phyloP scores from a whole-genome alignment of 1,140 invertebrate genomes.

The Pseudomyrmex gracilis region DNA sequence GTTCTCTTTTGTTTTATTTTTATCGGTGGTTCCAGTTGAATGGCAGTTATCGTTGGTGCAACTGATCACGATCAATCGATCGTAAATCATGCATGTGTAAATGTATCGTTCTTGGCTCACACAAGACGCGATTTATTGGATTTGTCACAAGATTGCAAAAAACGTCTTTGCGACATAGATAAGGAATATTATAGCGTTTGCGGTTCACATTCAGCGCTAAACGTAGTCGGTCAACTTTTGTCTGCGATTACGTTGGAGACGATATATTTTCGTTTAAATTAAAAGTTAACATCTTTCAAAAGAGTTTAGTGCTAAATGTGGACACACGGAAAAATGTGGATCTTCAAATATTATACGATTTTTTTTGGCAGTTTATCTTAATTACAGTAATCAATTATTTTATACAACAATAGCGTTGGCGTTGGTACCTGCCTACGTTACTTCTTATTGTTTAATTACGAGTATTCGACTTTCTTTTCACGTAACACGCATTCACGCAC shows the following conservation, averaged over 20 bases:
- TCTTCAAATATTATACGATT: conserved; percentile 39
- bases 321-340: background rate
- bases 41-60: conserved; percentile 54
- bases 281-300: background rate
- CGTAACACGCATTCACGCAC: background rate
- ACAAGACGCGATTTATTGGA: conserved; percentile 25
- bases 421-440: conserved; percentile 39
- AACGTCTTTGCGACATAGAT: background rate
- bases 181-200: background rate
- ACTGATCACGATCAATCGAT: conserved; percentile 32
- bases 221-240: background rate
- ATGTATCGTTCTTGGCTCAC: conserved; percentile 8
- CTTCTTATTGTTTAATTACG: conserved; percentile 51
- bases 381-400: conserved; percentile 45
- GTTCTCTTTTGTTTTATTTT: conserved; percentile 19
- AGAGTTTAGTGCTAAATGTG: conserved; percentile 25
- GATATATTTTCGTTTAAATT: background rate
- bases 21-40: conserved; percentile 48
- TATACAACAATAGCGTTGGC: conserved; percentile 58
- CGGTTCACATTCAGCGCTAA: conserved; percentile 23
- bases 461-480: conserved; percentile 52
- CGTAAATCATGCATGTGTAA: conserved; percentile 12
- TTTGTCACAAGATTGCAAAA: conserved; percentile 7
- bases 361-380: conserved; percentile 69
- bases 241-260: background rate